Evolutionary conservation across 2,113 vertebrate species (phyloP), one percentile per base, ranked within the genome.

Genomic region (Bombycilla garrulus): DNA sequence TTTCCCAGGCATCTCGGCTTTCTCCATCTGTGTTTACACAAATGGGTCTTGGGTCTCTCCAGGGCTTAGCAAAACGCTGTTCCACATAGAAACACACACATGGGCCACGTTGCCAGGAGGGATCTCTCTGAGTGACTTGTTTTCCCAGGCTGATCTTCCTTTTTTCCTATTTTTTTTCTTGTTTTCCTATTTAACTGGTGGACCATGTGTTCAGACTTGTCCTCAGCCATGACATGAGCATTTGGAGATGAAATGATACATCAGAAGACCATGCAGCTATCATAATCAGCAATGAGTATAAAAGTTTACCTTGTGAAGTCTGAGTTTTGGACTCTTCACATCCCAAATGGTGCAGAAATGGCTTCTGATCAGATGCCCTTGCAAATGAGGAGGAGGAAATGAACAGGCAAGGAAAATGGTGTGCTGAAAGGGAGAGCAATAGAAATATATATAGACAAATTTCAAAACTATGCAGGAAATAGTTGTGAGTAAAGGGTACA

Each of bases 1-100:
- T 95, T 96, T 94, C 88, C 38, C 93, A 92, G 79, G 66, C 77
- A 54, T 69, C 93, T 95, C 74, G 66, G 45, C 58, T 91, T 94
- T 97, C 90, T 90, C 33, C 64, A 76, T 82, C 82, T 91, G 66
- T 85, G 54, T 94, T 91, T 95, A 88, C 60, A 83, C 62, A 92
- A 92, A 73, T 66, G 62, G 66, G 51, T 62, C 71, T 70, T 38
- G 31, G 38, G 45, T 86, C 85, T 88, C 64, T 73, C 85, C 14
- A 74, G 54, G 48, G 48, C 26, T 87, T 79, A 91, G 57, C 53
- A 81, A 78, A 82, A 77, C 58, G 35, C 76, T 90, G 6, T 42
- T 91, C 90, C 58, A 5, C 57, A 77, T 7, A 44, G 70, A 89
- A 92, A 61, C 50, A 82, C 36, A 57, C 26, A 31, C 24, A 38